Evolutionary conservation across 2,797 vertebrate species (phyloP).

Genomic region (Mormyrus hasselquistii): DNA sequence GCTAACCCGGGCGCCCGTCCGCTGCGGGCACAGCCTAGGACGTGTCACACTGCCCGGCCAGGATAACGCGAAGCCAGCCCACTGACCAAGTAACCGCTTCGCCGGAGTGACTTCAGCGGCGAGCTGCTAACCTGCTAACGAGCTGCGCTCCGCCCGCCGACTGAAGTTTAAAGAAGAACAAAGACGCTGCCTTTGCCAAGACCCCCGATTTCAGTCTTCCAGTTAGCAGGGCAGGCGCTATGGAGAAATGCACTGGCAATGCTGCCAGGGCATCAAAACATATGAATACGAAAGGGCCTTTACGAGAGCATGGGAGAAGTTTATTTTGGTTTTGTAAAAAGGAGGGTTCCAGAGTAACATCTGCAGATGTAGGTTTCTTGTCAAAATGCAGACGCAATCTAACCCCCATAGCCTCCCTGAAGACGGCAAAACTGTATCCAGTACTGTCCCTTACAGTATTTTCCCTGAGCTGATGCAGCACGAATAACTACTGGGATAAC

Average conservation of each 20-base stretch:
- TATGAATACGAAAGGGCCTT: not conserved
- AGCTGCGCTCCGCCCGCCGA: not conserved
- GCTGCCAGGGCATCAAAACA: not conserved
- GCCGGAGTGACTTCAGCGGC: not conserved
- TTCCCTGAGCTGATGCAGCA: not conserved
- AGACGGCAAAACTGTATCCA: not conserved
- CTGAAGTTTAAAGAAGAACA: not conserved
- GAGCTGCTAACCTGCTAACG: not conserved
- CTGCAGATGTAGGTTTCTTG: not conserved
- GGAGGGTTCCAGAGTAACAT: not conserved
- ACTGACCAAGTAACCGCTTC: not conserved
- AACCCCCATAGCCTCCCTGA: not conserved
- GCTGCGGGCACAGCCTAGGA: not conserved
- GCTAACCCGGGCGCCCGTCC: not conserved
- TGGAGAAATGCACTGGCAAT: not conserved
- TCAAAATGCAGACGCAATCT: not conserved
- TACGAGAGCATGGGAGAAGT: not conserved
- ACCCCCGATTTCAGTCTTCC: not conserved
- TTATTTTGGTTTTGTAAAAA: not conserved
- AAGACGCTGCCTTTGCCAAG: not conserved
- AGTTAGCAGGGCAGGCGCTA: not conserved
- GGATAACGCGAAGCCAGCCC: not conserved
- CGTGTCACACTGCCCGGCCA: not conserved
- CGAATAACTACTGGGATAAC: not conserved
- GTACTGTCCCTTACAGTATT: not conserved